Evolutionary conservation across 2,797 vertebrate genomes (phyloP).

Genomic region (Micropoecilia bifurca): DNA sequence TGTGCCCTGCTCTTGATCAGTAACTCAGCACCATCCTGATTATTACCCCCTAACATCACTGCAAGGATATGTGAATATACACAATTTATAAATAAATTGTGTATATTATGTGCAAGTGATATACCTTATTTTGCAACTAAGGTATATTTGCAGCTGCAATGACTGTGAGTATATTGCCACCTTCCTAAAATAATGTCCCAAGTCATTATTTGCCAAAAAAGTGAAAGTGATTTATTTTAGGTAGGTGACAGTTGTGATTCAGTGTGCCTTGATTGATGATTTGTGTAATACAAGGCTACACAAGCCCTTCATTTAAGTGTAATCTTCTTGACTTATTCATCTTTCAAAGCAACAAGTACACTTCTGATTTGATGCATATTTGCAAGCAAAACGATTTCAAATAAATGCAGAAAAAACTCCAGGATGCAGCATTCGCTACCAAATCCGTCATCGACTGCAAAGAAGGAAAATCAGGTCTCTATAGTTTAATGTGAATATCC

Average conservation of each 20-base stretch:
- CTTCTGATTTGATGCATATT: neutral
- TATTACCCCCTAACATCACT: neutral
- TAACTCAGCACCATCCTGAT: neutral
- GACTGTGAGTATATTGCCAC: neutral
- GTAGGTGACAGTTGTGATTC: neutral
- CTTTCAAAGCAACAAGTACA: neutral
- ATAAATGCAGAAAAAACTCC: neutral
- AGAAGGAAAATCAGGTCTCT: conserved; percentile 3
- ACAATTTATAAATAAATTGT: neutral
- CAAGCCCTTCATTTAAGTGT: neutral
- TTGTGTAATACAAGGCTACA: neutral
- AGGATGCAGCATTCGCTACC: neutral
- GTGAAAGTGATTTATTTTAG: no score
- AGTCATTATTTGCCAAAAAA: no score
- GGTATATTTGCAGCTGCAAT: neutral
- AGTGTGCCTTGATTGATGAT: neutral
- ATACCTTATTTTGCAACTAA: neutral
- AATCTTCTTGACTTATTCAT: neutral
- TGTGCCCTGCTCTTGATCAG: neutral
- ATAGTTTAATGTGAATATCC: neutral
- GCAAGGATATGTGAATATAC: neutral
- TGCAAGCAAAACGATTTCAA: neutral
- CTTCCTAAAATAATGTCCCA: no score
- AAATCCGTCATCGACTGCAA: neutral
- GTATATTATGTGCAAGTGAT: no score